Percentiles rank a stretch among this genome's conserved stretches.
Conservation (phyloP, 2,888 invertebrate genomes). For the Eupithecia subumbrata region DNA sequence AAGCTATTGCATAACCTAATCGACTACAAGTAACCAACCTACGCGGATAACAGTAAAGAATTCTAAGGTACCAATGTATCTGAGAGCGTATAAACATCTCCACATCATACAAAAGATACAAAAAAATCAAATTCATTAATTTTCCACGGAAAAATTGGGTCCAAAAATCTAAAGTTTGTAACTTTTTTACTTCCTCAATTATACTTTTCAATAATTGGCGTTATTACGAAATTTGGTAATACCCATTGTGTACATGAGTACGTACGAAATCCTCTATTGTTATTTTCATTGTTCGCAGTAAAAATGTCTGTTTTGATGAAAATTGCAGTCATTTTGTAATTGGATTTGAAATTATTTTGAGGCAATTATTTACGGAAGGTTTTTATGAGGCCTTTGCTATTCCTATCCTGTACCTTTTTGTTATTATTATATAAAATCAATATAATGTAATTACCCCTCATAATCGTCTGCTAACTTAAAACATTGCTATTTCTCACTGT, state of each 20-base stretch:
- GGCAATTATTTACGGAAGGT: conserved; percentile 10
- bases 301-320: conserved; percentile 4
- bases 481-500: no score
- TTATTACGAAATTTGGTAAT: conserved; percentile 8
- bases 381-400: background rate
- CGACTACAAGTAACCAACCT: background rate
- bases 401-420: background rate
- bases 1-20: background rate
- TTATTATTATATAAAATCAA: no score
- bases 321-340: conserved; percentile 15
- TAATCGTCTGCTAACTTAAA: no score
- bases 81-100: background rate
- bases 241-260: background rate
- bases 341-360: background rate
- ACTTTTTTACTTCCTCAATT: conserved; percentile 5
- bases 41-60: background rate
- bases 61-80: background rate
- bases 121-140: background rate
- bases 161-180: background rate
- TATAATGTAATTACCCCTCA: no score
- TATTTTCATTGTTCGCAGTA: background rate
- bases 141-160: background rate
- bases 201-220: conserved; percentile 7
- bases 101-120: background rate
- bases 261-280: background rate